Percentiles rank a stretch among this genome's conserved stretches.
Evolutionary conservation across 2,113 vertebrate species (phyloP).

Genomic region (Rostratula benghalensis): DNA sequence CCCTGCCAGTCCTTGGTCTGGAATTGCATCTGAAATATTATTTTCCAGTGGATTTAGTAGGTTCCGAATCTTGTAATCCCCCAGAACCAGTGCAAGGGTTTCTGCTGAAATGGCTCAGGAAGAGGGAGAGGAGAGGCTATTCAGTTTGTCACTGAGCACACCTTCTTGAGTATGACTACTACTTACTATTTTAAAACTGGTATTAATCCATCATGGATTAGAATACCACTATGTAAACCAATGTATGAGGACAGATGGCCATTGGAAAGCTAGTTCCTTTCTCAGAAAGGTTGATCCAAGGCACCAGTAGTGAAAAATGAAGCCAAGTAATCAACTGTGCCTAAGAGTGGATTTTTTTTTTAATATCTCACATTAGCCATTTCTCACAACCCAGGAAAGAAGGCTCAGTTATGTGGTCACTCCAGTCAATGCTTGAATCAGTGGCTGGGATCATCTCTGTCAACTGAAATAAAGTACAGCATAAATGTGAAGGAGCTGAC

Average conservation of each 20-base stretch:
- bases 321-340: background rate
- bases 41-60: background rate
- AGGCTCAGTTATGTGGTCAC: background rate
- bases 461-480: background rate
- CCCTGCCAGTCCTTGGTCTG: background rate
- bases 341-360: background rate
- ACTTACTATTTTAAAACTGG: background rate
- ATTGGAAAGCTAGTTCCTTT: background rate
- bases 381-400: background rate
- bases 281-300: background rate
- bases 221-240: background rate
- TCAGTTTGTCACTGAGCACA: background rate
- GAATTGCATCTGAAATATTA: background rate
- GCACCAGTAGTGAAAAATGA: background rate
- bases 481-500: background rate
- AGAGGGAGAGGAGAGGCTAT: background rate
- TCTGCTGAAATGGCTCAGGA: background rate
- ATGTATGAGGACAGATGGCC: background rate
- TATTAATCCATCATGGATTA: background rate
- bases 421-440: background rate
- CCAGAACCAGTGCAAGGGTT: background rate
- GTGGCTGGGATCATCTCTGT: background rate
- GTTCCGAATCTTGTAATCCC: background rate
- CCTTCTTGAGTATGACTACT: background rate
- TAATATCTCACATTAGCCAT: background rate